Evolutionary conservation across 2,797 vertebrate genomes (phyloP), one percentile per base, ranked within the genome.

Genomic region (Ispidina lecontei): DNA sequence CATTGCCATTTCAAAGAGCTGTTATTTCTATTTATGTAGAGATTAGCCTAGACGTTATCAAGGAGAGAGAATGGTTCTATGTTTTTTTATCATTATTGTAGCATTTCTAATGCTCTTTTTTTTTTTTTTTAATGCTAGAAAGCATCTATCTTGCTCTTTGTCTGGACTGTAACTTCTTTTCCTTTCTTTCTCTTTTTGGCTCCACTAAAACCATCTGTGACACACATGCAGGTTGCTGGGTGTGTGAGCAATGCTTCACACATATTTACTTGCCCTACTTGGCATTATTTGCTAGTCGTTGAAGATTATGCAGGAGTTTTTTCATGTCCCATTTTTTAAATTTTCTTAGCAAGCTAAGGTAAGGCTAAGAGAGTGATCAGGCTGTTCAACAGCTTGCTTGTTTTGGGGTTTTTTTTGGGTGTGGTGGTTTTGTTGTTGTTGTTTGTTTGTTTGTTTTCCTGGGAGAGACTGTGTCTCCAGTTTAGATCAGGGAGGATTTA

Each of bases 1-100:
- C 86, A 84, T 87, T 90, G 95, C 76, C 81, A 94, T 95, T 97
- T 93, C 91, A 93, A 92, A 95, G 93, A 78, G 68, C 56, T 95
- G 84, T 93, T 93, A 93, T 96, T 96, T 96, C 92, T 89, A 79
- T 81, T 93, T 91, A 58, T 59, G 80, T 87, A 87, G 78, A 62
- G 60, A 95, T 94, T 89, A 92, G 85, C 77, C 60, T 69, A 92
- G 75, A 78, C 0, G 41, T 63, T 89, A 76, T 73, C 68, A 89
- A 75, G 82, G 65, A 83, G 62, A 90, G 14, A 20, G 87, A 90
- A 91, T 62, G 11, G 28, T 25, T 77, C 33, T 81, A 9, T 51
- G 9, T 3, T 43, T 94, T 91, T 91, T 93, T 41, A 59, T 83
- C n/a, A 54, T 76, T 52, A 58, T 92, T 84, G 56, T 73, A 68